phyloP scores from a whole-genome alignment of 2,797 vertebrate genomes.

The Hoplostethus mediterraneus region DNA sequence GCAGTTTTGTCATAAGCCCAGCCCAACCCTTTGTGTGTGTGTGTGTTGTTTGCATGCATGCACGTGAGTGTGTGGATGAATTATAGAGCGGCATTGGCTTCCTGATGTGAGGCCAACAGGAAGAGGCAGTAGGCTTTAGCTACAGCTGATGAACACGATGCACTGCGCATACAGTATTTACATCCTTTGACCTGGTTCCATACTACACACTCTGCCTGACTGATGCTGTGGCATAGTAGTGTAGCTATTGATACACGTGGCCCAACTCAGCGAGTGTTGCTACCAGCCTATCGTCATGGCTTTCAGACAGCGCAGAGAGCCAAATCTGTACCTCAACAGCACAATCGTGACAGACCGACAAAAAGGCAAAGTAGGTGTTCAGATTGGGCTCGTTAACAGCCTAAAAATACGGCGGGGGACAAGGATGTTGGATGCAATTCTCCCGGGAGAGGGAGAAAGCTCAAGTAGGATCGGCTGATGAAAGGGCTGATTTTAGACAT shows the following conservation, averaged over 20 bases:
- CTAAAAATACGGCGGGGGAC: conserved; percentile 27
- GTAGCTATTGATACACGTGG: background rate
- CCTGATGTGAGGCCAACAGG: conserved; percentile 20
- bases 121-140: conserved; percentile 24
- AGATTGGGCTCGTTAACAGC: conserved; percentile 22
- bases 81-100: conserved; percentile 53
- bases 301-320: background rate
- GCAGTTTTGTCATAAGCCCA: conserved; percentile 32
- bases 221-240: conserved; percentile 14
- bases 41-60: conserved; percentile 15
- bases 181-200: conserved; percentile 25
- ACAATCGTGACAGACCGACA: background rate
- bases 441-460: conserved; percentile 23
- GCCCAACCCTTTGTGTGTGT: conserved; percentile 1
- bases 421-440: conserved; percentile 37
- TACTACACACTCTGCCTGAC: conserved; percentile 1
- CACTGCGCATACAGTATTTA: conserved; percentile 1
- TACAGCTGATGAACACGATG: conserved; percentile 28
- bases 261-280: background rate
- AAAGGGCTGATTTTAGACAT: conserved; percentile 47
- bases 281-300: background rate
- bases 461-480: conserved; percentile 34
- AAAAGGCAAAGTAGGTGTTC: conserved; percentile 6
- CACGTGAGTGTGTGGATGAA: conserved; percentile 46
- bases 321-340: background rate